Percentiles rank a stretch among this genome's conserved stretches.
phyloP scores from a whole-genome alignment of 2,113 vertebrate genomes.

The Brachypodius melanocephalos region DNA sequence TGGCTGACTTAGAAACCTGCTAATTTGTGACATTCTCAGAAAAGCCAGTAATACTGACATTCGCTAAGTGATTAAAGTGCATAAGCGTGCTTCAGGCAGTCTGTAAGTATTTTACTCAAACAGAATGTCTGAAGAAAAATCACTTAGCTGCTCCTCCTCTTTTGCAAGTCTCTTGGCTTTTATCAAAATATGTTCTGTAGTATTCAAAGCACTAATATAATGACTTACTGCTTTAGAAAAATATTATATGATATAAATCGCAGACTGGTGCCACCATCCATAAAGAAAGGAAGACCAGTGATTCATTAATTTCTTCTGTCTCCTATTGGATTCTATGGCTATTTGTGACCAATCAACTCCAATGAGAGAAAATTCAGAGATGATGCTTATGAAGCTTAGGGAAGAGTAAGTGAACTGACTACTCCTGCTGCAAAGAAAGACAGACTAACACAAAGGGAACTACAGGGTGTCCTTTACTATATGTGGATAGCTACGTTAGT shows the following conservation, averaged over 20 bases:
- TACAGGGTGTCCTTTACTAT: background rate
- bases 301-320: background rate
- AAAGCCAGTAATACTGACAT: background rate
- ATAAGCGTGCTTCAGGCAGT: background rate
- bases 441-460: background rate
- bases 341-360: background rate
- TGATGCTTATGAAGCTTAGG: background rate
- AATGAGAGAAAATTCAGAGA: background rate
- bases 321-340: background rate
- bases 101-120: background rate
- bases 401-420: background rate
- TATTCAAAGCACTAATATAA: background rate
- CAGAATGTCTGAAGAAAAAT: background rate
- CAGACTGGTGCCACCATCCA: background rate
- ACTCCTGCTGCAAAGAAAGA: background rate
- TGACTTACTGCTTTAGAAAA: background rate
- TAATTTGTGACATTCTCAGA: background rate
- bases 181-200: background rate
- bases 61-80: background rate
- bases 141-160: background rate
- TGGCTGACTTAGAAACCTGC: background rate
- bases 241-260: background rate
- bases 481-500: background rate
- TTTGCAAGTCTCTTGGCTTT: background rate
- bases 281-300: background rate